Percentiles rank a stretch among this genome's conserved stretches.
phyloP scores from a whole-genome alignment of 1,140 invertebrate species.

The Monochamus saltuarius region DNA sequence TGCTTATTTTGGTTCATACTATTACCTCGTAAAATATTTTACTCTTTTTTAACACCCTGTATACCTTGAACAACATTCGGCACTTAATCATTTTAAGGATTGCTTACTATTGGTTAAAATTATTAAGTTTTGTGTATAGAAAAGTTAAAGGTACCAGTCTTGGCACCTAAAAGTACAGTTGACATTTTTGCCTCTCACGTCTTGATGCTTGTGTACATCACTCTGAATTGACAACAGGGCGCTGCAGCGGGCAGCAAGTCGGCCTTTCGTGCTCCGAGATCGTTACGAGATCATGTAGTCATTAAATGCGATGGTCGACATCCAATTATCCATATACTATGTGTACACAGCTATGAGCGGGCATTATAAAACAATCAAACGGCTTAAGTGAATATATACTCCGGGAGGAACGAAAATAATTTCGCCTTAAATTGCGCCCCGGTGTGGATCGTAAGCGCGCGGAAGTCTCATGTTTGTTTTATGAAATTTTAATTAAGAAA shows the following conservation, averaged over 20 bases:
- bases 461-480: neutral
- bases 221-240: conserved; percentile 5
- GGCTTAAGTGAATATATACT: neutral
- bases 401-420: neutral
- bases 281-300: conserved; percentile 32
- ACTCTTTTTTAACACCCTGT: too few species aligned
- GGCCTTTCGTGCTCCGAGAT: conserved; percentile 32
- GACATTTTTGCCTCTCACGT: too few species aligned
- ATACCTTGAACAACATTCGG: too few species aligned
- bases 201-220: too few species aligned
- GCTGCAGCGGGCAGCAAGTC: neutral
- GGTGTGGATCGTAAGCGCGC: neutral
- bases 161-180: too few species aligned
- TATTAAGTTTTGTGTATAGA: too few species aligned
- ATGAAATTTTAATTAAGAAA: neutral
- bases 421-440: neutral
- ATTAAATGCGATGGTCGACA: conserved; percentile 33
- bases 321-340: conserved; percentile 33
- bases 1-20: too few species aligned
- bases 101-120: too few species aligned
- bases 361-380: conserved; percentile 39
- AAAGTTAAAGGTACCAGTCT: too few species aligned
- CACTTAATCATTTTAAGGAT: too few species aligned
- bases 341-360: conserved; percentile 24
- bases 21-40: too few species aligned